A percentile compares a stretch with the other conserved stretches of the same genome.
phyloP scores from a whole-genome alignment of 2,113 vertebrate species.

The Gulo gulo region DNA sequence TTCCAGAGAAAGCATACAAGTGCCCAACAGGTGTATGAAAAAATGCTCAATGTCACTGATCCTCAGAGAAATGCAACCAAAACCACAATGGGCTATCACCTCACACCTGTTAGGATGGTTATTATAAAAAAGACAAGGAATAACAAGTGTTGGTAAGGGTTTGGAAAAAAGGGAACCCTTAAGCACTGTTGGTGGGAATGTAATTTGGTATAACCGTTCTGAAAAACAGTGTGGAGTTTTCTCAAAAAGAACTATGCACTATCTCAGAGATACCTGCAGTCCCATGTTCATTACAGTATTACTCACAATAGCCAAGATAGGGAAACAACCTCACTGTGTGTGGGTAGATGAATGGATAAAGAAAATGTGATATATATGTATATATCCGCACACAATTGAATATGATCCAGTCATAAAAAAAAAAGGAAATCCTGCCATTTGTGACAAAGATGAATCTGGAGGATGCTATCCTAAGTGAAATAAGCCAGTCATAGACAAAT shows the following conservation, averaged over 20 bases:
- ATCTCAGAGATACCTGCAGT: not conserved
- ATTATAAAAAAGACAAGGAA: not conserved
- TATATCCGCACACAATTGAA: not conserved
- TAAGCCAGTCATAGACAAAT: not conserved
- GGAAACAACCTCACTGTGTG: not conserved
- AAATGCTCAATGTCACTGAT: not conserved
- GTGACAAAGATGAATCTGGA: not conserved
- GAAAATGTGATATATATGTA: not conserved
- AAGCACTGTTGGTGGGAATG: not conserved
- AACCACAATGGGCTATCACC: not conserved
- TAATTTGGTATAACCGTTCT: not conserved
- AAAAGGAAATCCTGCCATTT: not conserved
- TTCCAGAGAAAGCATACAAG: not conserved
- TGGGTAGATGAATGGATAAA: not conserved
- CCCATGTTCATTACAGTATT: not conserved
- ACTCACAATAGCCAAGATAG: not conserved
- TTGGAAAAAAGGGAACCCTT: not conserved
- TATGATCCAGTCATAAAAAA: not conserved
- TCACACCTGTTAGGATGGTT: not conserved
- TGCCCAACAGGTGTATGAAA: not conserved
- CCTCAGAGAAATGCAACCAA: not conserved
- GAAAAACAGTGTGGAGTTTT: not conserved
- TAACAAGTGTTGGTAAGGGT: not conserved
- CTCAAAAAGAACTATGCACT: not conserved
- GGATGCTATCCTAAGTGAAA: not conserved